A percentile compares a stretch with the other conserved stretches of the same genome.
These are phyloP conservation scores for Tillus elongatus DNA, from an alignment of 2,888 invertebrate species.

Conservation along the genomic window DNA sequence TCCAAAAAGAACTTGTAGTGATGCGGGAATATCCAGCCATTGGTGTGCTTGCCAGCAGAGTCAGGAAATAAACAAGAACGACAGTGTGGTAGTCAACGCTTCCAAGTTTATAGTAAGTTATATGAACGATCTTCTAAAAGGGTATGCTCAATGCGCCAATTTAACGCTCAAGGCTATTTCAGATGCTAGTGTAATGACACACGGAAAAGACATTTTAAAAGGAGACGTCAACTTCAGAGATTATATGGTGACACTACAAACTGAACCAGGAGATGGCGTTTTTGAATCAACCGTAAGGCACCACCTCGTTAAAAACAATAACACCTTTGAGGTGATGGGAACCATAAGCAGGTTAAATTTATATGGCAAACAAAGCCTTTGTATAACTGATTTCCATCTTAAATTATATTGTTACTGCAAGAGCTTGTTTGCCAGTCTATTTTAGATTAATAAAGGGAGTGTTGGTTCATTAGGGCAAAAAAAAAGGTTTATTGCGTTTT, in stretches of 20 bases:
- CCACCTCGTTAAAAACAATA: conserved; percentile 33
- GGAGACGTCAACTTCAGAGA: conserved; percentile 48
- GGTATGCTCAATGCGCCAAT: conserved; percentile 56
- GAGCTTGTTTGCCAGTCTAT: conserved; percentile 19
- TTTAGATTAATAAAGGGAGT: too few species aligned
- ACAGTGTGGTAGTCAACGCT: conserved; percentile 48
- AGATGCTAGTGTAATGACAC: conserved; percentile 56
- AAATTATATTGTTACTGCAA: conserved; percentile 71
- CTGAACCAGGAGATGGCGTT: conserved; percentile 58
- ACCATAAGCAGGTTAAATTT: conserved; percentile 69
- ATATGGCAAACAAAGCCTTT: conserved; percentile 72
- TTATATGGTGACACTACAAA: conserved; percentile 54
- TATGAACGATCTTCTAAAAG: conserved; percentile 54
- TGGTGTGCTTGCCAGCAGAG: conserved; percentile 83
- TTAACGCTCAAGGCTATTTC: conserved; percentile 54
- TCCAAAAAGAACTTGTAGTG: conserved; percentile 60
- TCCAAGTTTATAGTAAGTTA: conserved; percentile 53
- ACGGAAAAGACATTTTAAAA: conserved; percentile 35
- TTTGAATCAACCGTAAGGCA: conserved; percentile 71
- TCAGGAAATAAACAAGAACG: conserved; percentile 46
- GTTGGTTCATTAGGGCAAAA: too few species aligned
- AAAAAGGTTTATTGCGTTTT: too few species aligned
- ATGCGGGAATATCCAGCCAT: conserved; percentile 70
- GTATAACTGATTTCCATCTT: conserved; percentile 63
- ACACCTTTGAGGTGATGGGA: conserved; percentile 51